Evolutionary conservation across 2,113 vertebrate species (phyloP), one percentile per base, ranked within the genome.

Genomic region (Pavo muticus): DNA sequence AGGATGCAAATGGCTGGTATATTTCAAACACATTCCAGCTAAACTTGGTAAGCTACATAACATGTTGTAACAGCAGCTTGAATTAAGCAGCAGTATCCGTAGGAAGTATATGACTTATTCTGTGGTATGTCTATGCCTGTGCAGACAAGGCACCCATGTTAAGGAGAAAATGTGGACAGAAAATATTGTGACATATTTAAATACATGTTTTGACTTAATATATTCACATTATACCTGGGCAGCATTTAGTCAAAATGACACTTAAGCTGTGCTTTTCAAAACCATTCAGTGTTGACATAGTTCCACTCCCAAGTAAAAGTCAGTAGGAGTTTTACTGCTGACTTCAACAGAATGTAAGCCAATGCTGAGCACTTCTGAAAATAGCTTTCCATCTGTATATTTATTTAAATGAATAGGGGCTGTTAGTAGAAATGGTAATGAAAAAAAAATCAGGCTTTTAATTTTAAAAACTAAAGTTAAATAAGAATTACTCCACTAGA

Each of bases 331-430:
- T 95, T 87, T 87, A 81, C 65, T 88, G 60, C 76, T 93, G 88
- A 90, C 52, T 95, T 94, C 39, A 64, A 78, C 42, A 80, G 83
- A 93, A 93, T 60, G 77, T 45, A 90, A 93, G 68, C 82, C 93
- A 93, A 72, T 32, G 30, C 42, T 44, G 86, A 91, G 72, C 56
- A 45, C 37, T 84, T 95, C 94, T 93, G 90, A 96, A 96, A 95
- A 94, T 86, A 96, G 76, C 32, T 84, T 95, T 93, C 83, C 86
- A 88, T 95, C 86, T 94, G 88, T 90, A 35, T 84, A 78, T 84
- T 84, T 88, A 77, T 88, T 87, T 68, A 92, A 90, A 86, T 87
- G 50, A 93, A 88, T 63, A 74, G 56, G 21, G 70, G 69, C 81
- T 84, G 73, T 44, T 75, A 71, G 69, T 88, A 92, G 72, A 90